These are phyloP conservation scores for Dromas ardeola DNA, from an alignment of 2,113 vertebrate genomes.

Conservation along the genomic window DNA sequence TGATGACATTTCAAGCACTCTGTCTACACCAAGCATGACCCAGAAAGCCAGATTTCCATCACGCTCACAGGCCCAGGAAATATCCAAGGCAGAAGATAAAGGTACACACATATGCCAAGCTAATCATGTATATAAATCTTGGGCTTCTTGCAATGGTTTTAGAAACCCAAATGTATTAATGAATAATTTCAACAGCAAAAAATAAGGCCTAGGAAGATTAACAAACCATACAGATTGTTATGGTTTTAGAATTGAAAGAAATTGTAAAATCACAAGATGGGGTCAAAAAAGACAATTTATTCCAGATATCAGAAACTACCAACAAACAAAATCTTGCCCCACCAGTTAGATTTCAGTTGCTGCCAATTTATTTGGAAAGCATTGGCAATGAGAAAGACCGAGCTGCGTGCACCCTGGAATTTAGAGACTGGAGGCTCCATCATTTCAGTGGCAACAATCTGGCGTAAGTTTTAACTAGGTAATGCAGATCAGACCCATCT, in stretches of 20 bases:
- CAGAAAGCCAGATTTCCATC: not conserved
- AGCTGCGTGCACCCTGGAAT: not conserved
- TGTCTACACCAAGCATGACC: not conserved
- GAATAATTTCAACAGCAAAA: not conserved
- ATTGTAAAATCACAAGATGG: not conserved
- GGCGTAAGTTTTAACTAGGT: rapidly evolving
- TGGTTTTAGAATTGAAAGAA: not conserved
- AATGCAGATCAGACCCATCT: not conserved
- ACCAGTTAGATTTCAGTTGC: not conserved
- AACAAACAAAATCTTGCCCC: not conserved
- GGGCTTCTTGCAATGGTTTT: not conserved
- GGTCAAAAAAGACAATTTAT: not conserved
- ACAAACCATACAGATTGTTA: not conserved
- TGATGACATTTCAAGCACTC: not conserved
- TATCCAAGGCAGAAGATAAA: not conserved
- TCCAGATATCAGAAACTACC: not conserved
- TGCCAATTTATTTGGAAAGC: not conserved
- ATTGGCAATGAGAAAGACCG: not conserved
- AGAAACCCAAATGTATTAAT: not conserved
- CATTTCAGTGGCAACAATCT: not conserved
- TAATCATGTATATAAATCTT: not conserved
- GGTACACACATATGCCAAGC: not conserved
- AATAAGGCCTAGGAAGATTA: not conserved
- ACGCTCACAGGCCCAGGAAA: not conserved
- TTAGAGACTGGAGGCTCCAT: not conserved